Percentiles rank a stretch among this genome's conserved stretches.
These are phyloP conservation scores for Poecilia gillii DNA, from an alignment of 2,797 vertebrate genomes.

Conservation along the genomic window DNA sequence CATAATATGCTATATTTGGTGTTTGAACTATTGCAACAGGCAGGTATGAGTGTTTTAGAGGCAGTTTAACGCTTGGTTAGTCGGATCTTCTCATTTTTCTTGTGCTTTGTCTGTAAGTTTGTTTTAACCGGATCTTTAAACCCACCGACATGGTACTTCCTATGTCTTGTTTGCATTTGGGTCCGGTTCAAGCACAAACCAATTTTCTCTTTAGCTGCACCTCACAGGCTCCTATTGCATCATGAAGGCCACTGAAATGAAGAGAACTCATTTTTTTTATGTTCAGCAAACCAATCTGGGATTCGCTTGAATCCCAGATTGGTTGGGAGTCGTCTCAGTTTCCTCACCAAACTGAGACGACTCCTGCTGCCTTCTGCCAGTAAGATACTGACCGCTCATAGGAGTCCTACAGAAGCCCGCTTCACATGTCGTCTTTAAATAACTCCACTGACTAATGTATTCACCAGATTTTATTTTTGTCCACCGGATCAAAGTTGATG, in stretches of 20 bases:
- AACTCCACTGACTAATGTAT: constrained; percentile 17
- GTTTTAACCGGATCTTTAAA: background rate
- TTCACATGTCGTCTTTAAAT: constrained; percentile 3
- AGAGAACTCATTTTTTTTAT: background rate
- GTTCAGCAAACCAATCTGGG: background rate
- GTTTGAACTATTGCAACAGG: too few species aligned
- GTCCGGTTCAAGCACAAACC: background rate
- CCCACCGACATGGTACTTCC: background rate
- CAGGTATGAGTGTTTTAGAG: too few species aligned
- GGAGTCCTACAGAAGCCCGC: background rate
- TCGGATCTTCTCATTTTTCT: background rate
- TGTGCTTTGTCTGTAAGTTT: background rate
- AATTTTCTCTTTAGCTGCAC: background rate
- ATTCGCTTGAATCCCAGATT: too few species aligned
- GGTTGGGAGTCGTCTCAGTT: too few species aligned
- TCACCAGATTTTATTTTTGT: constrained; percentile 16
- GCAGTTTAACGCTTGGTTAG: too few species aligned
- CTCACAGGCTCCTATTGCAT: background rate
- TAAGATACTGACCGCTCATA: background rate
- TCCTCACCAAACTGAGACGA: background rate
- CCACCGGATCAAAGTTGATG: constrained; percentile 9
- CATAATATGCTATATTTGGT: too few species aligned
- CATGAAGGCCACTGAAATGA: background rate
- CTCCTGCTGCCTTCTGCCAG: background rate
- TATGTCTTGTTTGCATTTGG: background rate